These are phyloP conservation scores for Silurus lanzhouensis DNA, from an alignment of 2,797 vertebrate species.

Conservation along the genomic window DNA sequence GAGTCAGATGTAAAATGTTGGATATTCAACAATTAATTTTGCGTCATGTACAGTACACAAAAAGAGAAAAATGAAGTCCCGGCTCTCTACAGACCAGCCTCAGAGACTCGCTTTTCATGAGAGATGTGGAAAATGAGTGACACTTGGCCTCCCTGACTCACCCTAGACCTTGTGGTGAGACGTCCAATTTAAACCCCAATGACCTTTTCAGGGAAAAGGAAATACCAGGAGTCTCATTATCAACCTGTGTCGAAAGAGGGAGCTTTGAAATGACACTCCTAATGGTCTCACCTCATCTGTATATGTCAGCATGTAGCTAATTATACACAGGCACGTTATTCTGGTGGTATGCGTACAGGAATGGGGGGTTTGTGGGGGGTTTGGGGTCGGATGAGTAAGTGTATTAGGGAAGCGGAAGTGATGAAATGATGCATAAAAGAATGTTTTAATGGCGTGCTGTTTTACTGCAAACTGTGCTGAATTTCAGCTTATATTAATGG, in stretches of 20 bases:
- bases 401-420: constrained; percentile 2
- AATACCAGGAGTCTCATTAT: constrained; percentile 70
- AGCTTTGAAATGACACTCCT: constrained; percentile 48
- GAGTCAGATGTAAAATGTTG: background rate
- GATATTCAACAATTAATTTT: background rate
- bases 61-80: background rate
- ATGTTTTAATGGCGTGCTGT: background rate
- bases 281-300: constrained; percentile 57
- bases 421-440: constrained; percentile 2
- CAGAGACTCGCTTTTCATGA: constrained; percentile 40
- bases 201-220: constrained; percentile 64
- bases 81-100: constrained; percentile 8
- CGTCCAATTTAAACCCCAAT: constrained; percentile 66
- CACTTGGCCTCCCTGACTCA: constrained; percentile 57
- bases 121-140: constrained; percentile 50
- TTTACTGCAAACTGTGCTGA: background rate
- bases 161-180: constrained; percentile 52
- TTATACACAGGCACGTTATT: constrained; percentile 55
- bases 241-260: constrained; percentile 55
- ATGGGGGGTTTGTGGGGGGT: background rate
- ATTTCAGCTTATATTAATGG: background rate
- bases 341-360: constrained; percentile 25
- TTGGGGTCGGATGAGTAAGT: background rate
- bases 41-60: background rate
- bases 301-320: constrained; percentile 56